phyloP scores from a whole-genome alignment of 2,797 vertebrate species.

The Knipowitschia caucasica region DNA sequence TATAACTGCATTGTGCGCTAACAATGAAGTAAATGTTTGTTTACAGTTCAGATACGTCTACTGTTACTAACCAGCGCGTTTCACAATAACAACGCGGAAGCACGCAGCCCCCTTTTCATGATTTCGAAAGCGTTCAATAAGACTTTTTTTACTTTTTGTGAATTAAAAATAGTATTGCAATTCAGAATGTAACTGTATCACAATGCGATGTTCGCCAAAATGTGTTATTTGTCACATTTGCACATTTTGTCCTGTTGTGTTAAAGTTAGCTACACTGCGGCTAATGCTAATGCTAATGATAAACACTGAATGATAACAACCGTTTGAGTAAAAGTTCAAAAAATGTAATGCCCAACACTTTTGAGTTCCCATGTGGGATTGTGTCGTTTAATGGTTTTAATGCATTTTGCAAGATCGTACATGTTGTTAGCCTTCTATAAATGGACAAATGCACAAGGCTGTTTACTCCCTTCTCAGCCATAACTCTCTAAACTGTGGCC shows the following conservation, averaged over 20 bases:
- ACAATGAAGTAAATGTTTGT: accelerated
- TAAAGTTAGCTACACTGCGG: background rate
- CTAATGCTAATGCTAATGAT: constrained; percentile 9
- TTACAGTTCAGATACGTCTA: too few relatives aligned
- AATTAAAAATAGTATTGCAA: too few relatives aligned
- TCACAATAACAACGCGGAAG: constrained; percentile 46
- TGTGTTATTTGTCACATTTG: background rate
- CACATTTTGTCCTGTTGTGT: background rate
- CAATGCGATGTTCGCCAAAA: background rate
- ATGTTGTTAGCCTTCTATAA: background rate
- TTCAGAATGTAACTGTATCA: background rate
- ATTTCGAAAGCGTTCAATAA: background rate
- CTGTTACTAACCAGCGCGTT: constrained; percentile 39
- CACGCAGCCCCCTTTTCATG: background rate
- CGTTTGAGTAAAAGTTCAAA: background rate
- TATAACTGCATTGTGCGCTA: background rate
- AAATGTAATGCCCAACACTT: background rate
- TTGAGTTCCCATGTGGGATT: background rate
- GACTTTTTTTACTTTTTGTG: too few relatives aligned
- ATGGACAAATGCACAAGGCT: background rate
- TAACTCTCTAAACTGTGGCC: background rate
- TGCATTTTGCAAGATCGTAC: background rate
- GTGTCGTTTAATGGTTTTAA: background rate
- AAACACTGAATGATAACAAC: background rate
- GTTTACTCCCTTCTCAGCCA: background rate